Base-by-base conservation (phyloP, 2,113 vertebrate species). In the Hepsetus odoe region DNA sequence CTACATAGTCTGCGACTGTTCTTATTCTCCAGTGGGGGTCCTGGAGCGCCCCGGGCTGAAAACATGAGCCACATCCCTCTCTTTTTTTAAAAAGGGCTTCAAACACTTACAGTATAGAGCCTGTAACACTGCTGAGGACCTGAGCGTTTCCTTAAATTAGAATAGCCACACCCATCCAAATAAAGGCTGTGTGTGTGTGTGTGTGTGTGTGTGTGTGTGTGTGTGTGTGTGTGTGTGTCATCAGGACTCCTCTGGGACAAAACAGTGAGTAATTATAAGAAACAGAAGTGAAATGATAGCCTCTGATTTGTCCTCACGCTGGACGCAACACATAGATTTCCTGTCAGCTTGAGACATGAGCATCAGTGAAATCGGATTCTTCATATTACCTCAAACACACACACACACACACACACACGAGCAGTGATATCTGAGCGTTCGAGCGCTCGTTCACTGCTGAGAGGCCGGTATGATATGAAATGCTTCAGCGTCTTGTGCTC, bases 281-380 rank as follows among this genome's bases (percentile, higher is more conserved):
- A 49, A 49, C 46, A 49, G 13, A 46, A 49, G 46, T 49, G 46
- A 49, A 20, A 49, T 49, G 44, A 46, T 46, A 16, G 44, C 1
- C 44, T 14, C 18, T 46, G 44, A 55, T 55, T 55, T 55, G 51
- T 55, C 46, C 42, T 58, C 35, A 28, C 42, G 18, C n/a, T 5
- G n/a, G 18, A 74, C 22, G n/a, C 56, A 22, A 0, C 38, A 7
- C 55, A 74, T 28, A 20, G 55, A 74, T 44, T 61, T 74, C 11
- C 38, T 59, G 72, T 62, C 26, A 46, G 40, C 13, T 46, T 16
- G 42, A 46, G 33, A 62, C 40, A 46, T n/a, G 56, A 58, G 55
- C 56, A 61, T 26, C 9, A 24, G 5, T 35, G 30, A 35, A 33
- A 33, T 38, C 61, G 22, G 32, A 65, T 65, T 65, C 61, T 18